Evolutionary conservation across 2,113 vertebrate species (phyloP).

Genomic region (Microcebus lehilahytsara): DNA sequence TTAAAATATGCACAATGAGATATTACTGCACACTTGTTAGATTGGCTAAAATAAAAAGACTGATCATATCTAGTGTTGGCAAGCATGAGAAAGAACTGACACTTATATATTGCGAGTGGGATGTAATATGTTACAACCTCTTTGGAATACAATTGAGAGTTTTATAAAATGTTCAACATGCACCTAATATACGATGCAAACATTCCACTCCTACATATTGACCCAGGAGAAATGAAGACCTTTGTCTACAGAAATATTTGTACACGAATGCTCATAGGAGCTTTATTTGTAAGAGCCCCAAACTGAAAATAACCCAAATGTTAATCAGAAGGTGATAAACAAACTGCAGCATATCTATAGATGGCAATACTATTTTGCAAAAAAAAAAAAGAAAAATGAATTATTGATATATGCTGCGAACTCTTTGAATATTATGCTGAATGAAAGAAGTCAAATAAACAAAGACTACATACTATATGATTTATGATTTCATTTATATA

Average conservation of each 20-base stretch:
- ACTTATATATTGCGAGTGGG: no score
- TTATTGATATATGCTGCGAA: background rate
- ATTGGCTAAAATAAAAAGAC: background rate
- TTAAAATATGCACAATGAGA: background rate
- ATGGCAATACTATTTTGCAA: background rate
- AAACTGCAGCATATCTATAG: background rate
- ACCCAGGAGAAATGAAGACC: constrained; percentile 8
- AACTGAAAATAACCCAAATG: background rate
- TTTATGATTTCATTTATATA: background rate
- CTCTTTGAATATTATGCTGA: background rate
- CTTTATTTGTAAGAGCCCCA: background rate
- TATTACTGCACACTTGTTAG: background rate
- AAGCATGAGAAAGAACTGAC: background rate
- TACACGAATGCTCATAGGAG: background rate
- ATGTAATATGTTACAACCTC: background rate
- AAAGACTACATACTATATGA: background rate
- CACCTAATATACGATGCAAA: background rate
- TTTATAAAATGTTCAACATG: background rate
- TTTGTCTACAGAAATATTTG: background rate
- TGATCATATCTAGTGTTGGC: background rate
- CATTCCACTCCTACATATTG: background rate
- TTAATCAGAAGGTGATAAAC: background rate
- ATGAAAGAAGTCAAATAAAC: background rate
- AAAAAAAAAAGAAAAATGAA: background rate
- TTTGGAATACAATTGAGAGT: background rate